Percentiles rank a stretch among this genome's conserved stretches.
These are phyloP conservation scores for Scaptomyza hsui DNA, from an alignment of 1,140 invertebrate genomes.

Conservation along the genomic window DNA sequence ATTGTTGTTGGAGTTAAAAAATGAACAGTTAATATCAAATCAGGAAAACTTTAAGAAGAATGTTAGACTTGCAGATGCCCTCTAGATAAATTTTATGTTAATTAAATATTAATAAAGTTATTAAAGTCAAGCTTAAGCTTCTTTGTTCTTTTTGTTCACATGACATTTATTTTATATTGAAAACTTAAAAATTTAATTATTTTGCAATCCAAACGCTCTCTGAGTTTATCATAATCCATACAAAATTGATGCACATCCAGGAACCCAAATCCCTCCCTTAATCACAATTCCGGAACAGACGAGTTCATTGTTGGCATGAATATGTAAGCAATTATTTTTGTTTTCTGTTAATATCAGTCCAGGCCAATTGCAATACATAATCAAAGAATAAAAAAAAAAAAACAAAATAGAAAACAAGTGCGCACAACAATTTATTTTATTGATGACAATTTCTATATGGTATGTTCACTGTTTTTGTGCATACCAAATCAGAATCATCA, in stretches of 20 bases:
- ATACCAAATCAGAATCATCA: slow-evolving; percentile 57
- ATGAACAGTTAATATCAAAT: neutral
- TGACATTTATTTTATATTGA: too few relatives aligned
- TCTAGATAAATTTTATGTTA: neutral
- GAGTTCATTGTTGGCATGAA: slow-evolving; percentile 3
- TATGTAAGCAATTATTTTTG: slow-evolving; percentile 39
- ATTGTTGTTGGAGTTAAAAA: slow-evolving; percentile 6
- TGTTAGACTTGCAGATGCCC: neutral
- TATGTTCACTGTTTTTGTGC: slow-evolving; percentile 59
- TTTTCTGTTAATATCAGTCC: slow-evolving; percentile 45
- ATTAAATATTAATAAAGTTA: too few relatives aligned
- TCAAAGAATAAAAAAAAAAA: slow-evolving; percentile 2
- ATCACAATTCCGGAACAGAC: neutral
- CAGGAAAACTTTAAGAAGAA: neutral
- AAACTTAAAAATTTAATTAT: slow-evolving; percentile 2
- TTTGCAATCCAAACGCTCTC: neutral
- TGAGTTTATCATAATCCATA: slow-evolving; percentile 15
- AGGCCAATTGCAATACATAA: slow-evolving; percentile 21
- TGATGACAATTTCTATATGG: slow-evolving; percentile 63
- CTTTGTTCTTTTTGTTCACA: neutral
- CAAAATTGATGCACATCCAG: slow-evolving; percentile 18
- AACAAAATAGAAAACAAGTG: slow-evolving; percentile 17
- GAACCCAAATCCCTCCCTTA: neutral
- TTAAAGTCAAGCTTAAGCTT: too few relatives aligned
- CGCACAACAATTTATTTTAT: slow-evolving; percentile 62